phyloP scores from a whole-genome alignment of 2,888 invertebrate species.

The Quadriops clusia region DNA sequence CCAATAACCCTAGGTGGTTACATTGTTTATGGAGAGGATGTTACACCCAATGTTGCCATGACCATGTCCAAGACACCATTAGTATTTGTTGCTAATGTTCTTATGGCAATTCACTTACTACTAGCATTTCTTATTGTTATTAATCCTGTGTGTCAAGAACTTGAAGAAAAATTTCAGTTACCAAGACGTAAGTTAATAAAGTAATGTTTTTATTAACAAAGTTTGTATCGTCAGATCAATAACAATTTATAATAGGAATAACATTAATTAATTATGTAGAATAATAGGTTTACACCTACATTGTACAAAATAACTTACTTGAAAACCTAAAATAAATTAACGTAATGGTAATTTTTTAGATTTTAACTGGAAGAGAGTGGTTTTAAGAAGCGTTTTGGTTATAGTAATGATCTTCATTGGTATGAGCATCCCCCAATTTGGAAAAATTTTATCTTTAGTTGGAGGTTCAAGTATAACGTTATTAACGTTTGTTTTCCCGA shows the following conservation, averaged over 20 bases:
- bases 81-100: constrained; percentile 45
- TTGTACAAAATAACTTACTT: neutral
- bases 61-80: constrained; percentile 43
- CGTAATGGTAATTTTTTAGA: constrained; percentile 35
- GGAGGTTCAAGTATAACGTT: constrained; percentile 60
- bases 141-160: constrained; percentile 59
- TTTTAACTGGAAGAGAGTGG: constrained; percentile 47
- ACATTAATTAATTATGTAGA: too few species aligned
- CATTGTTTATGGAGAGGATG: constrained; percentile 48
- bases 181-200: constrained; percentile 39
- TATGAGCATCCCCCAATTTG: constrained; percentile 56
- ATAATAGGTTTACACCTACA: neutral
- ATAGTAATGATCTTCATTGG: constrained; percentile 50
- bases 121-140: constrained; percentile 57
- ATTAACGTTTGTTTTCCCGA: constrained; percentile 55
- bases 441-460: constrained; percentile 53
- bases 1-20: constrained; percentile 52
- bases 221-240: constrained; percentile 5
- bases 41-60: constrained; percentile 47
- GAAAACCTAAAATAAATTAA: too few species aligned
- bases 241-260: too few species aligned
- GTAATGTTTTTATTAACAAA: constrained; percentile 3
- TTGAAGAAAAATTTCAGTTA: constrained; percentile 52
- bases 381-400: constrained; percentile 46
- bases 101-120: constrained; percentile 53